Base-by-base conservation (phyloP, 2,113 vertebrate species). In the Pedetes capensis region DNA sequence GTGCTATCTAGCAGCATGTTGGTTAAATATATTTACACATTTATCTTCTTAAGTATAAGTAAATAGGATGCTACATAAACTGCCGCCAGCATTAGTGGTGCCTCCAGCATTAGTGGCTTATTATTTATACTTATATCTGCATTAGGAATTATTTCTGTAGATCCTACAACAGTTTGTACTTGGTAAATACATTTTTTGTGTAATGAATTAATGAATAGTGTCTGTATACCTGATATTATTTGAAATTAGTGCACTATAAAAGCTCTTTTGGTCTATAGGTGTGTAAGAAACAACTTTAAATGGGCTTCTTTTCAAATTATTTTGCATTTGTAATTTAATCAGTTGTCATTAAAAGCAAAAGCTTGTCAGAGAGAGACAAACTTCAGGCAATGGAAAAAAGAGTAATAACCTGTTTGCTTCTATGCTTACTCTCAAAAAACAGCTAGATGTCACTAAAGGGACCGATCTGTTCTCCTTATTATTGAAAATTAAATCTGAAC, bases 401-500 rank as follows among this genome's bases (percentile, higher is more conserved):
- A 94, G n/a, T 12, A 71, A 69, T 22, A 55, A 63, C 37, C 5
- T 69, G 0, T 69, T 86, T 5, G 14, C 34, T 71, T 92, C 72
- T 51, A 75, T 44, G 44, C 57, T 92, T 53, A 51, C 23, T 17
- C 2, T 78, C 22, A 29, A 51, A 57, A 74, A 81, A 63, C 49
- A 64, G 5, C 78, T 94, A 3, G 39, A 11, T 34, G 63, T 87
- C 88, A 72, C 85, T 61, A n/a, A 84, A 75, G 53, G 68, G 61
- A 75, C 72, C 2, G 0, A 3, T 55, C 18, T 34, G 34, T 75
- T 47, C 32, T 95, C 13, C 53, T 95, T 80, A 25, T 84, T 96
- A 84, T 49, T 63, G n/a, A n/a, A 98, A 97, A 98, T 97, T 85
- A 17, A 96, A 81, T 86, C 89, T 97, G 34, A 57, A 85, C 37